Evolutionary conservation across 2,113 vertebrate species (phyloP).

Genomic region (Propithecus coquereli): DNA sequence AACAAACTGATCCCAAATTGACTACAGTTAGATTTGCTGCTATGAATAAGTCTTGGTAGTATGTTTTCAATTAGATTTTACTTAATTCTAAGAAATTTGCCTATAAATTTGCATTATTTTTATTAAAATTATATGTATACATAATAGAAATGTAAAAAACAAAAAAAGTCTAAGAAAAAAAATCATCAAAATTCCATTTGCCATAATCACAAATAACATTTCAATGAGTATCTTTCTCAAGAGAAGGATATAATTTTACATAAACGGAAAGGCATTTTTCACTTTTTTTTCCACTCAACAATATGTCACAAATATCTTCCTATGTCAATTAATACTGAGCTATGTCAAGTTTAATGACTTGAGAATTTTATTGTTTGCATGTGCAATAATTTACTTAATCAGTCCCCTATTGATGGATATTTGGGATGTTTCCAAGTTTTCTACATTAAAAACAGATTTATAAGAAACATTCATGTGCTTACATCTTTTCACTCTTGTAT

Average conservation of each 20-base stretch:
- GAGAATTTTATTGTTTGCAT: background rate
- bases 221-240: background rate
- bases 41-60: background rate
- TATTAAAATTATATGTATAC: background rate
- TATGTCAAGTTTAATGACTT: conserved; percentile 7
- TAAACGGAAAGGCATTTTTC: conserved; percentile 4
- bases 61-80: conserved; percentile 18
- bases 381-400: conserved; percentile 36
- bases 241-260: conserved; percentile 13
- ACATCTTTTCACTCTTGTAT: background rate
- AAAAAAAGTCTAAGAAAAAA: background rate
- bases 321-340: conserved; percentile 3
- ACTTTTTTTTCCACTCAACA: background rate
- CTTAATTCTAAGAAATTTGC: background rate
- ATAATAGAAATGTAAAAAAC: conserved; percentile 13
- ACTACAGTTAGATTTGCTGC: background rate
- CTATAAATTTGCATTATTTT: conserved; percentile 17
- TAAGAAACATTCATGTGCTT: background rate
- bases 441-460: conserved; percentile 46
- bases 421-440: conserved; percentile 18
- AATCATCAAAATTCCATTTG: background rate
- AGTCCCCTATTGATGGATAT: background rate
- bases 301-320: conserved; percentile 12
- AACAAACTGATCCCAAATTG: background rate
- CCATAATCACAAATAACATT: background rate